Evolutionary conservation across 2,888 invertebrate genomes (phyloP), one percentile per base, ranked within the genome.

Genomic region (Macaria liturata): DNA sequence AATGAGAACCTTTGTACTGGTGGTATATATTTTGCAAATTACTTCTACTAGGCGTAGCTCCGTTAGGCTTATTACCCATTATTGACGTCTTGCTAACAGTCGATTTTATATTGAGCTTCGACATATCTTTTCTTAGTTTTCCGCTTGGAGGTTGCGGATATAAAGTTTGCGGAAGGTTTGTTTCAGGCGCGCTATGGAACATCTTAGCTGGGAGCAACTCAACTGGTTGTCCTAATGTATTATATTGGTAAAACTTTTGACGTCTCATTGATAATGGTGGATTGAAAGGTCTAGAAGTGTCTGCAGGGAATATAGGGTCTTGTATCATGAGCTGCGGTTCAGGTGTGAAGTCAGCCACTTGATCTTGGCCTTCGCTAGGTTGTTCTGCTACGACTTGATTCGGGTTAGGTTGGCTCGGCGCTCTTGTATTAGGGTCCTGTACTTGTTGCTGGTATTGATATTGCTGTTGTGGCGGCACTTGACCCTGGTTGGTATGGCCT

Each of bases 161-260:
- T 42, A 88, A 63, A 0, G 88, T 86, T 70, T 88, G 88, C 1
- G 86, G 89, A 30, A 82, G 63, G 43, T 55, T 61, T 9, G 80
- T 75, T 54, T 74, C 74, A 9, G 59, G 61, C n/a, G 68, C 64
- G 30, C 62, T 61, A 32, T 75, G 78, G 58, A 77, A 89, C 44
- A 72, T 53, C 43, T 70, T 70, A 1, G 80, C 78, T 20, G 86
- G 80, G n/a, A 83, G n/a, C 68, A 82, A 71, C 64, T 88, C 76
- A 32, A 90, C 70, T 32, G 87, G 88, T 62, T 90, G 90, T 3
- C 90, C 91, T 40, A 91, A 72, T n/a, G 88, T 88, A 56, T 91
- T 90, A 59, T 81, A 88, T 5, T 80, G 68, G 34, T 68, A 75
- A 62, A 65, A 64, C 32, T 62, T 69, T 57, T 73, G 61, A 2